Base-by-base conservation (phyloP, 1,140 invertebrate genomes). In the Manduca sexta region DNA sequence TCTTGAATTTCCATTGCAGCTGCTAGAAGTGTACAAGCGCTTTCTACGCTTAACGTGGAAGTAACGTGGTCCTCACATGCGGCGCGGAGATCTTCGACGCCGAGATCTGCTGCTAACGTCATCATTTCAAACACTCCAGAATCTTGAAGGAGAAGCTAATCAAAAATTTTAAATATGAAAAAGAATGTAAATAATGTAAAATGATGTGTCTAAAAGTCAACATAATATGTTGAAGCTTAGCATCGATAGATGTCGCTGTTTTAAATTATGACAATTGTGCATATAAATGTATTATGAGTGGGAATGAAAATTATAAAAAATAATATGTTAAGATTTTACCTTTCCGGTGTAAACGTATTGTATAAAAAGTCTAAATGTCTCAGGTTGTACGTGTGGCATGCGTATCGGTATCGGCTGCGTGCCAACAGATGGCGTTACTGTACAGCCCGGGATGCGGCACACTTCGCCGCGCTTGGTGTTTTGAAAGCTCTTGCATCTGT, bases 261-360 rank as follows among this genome's bases (percentile, higher is more conserved):
- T n/a, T n/a, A n/a, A n/a, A n/a, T n/a, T n/a, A n/a, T n/a, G n/a
- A n/a, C n/a, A n/a, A n/a, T n/a, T n/a, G n/a, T n/a, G n/a, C n/a
- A n/a, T n/a, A n/a, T n/a, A n/a, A 12, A 35, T n/a, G n/a, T 35
- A 35, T 35, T 35, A n/a, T 15, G 6, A 16, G 16, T 7, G 11
- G 8, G 2, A 16, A 6, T 37, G 13, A 11, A 16, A 16, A 39
- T 39, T 39, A 15, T 13, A 3, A 35, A 12, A 45, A 45, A 45
- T 16, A 7, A 11, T n/a, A 34, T 43, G n/a, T n/a, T n/a, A n/a
- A n/a, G n/a, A n/a, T n/a, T n/a, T n/a, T 87, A 96, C 95, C 90
- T 96, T 96, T 64, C 95, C 95, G 1, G 95, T 97, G 70, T 97
- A 97, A 29, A 97, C 92, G 63, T 97, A 97, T 48, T 92, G 88